Evolutionary conservation across 2,113 vertebrate genomes (phyloP).

Genomic region (Gallinago media): DNA sequence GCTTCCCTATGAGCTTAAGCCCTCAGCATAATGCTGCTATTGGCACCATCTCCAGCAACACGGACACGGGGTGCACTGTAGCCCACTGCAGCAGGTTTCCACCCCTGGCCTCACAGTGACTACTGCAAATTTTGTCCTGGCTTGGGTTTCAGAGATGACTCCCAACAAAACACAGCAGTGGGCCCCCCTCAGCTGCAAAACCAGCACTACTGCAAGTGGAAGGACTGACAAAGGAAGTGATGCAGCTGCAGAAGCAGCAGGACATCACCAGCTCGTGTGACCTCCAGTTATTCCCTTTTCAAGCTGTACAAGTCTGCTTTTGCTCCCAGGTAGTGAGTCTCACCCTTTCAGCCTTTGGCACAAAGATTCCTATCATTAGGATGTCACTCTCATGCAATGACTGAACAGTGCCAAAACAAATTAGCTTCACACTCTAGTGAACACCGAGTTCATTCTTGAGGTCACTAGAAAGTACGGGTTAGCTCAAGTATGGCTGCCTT

Average conservation of each 20-base stretch:
- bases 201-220: background rate
- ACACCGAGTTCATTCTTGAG: background rate
- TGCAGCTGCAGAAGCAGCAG: background rate
- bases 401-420: background rate
- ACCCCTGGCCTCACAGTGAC: background rate
- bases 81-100: background rate
- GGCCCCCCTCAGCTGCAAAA: background rate
- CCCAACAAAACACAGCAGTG: fast-evolving
- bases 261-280: background rate
- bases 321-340: background rate
- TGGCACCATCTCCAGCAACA: background rate
- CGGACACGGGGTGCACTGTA: fast-evolving
- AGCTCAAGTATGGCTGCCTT: background rate
- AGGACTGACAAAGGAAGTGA: background rate
- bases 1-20: background rate
- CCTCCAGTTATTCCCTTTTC: background rate
- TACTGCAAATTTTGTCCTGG: background rate
- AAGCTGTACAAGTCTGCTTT: fast-evolving
- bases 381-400: background rate
- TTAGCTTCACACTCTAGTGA: background rate
- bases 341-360: background rate
- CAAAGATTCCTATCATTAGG: background rate
- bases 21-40: background rate
- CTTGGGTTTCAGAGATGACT: background rate
- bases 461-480: background rate